Evolutionary conservation across 1,140 invertebrate species (phyloP), one percentile per base, ranked within the genome.

Genomic region (Calephelis nemesis): DNA sequence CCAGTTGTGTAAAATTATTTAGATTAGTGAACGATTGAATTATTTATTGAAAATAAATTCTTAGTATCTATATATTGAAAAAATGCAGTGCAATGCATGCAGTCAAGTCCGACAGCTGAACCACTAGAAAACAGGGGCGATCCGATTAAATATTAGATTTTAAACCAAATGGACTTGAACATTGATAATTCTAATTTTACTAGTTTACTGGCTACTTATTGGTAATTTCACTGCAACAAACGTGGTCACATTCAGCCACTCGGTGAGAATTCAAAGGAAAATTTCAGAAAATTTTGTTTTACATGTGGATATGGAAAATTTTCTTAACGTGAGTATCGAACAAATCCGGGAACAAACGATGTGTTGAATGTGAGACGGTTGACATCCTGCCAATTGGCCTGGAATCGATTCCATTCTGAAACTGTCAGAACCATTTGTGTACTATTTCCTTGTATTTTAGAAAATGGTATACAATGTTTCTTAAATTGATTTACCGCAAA

Each of bases 271-370:
- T 80, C 78, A 74, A 81, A 85, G 75, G 80, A 79, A 83, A 80
- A 83, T 77, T 81, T 81, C 81, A 75, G 78, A 76, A 83, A 87
- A 85, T 90, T 90, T 87, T 87, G 85, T 90, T 90, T 83, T 85
- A 90, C 85, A 90, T 80, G 84, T 75, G 77, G 82, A 87, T 87
- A 90, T 87, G 80, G 86, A 81, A 84, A 86, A 84, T 81, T 83
- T 82, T 76, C 73, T 77, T 82, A 77, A 76, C 73, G 76, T 73
- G 73, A 76, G 67, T 74, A 76, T 74, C 69, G 62, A 13, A 65
- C 63, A 66, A 39, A 70, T 65, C 74, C 70, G 63, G 67, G 74
- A 73, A 76, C 77, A 78, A 81, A 78, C 76, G 71, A 73, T 69
- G 68, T 63, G 63, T 62, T 5, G 50, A 58, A 69, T 70, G 66